A percentile compares a stretch with the other conserved stretches of the same genome.
phyloP scores from a whole-genome alignment of 2,797 vertebrate genomes.

The Myripristis jacobus region DNA sequence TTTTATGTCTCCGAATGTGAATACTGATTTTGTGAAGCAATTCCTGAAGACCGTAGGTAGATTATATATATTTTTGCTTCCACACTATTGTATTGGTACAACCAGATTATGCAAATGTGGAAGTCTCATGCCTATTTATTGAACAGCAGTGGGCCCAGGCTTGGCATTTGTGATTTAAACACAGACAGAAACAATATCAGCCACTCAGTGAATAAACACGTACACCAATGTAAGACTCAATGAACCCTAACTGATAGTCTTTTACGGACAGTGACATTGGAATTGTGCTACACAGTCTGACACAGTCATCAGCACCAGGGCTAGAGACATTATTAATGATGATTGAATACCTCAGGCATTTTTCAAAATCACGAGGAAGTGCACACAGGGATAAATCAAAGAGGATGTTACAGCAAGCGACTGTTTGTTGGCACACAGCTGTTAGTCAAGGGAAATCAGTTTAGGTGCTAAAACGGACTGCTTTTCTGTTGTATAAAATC shows the following conservation, averaged over 20 bases:
- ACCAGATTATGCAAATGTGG: conserved; percentile 32
- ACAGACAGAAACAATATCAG: neutral
- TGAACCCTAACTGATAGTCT: conserved; percentile 38
- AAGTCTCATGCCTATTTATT: conserved; percentile 22
- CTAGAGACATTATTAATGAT: conserved; percentile 70
- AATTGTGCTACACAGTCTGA: conserved; percentile 32
- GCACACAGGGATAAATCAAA: conserved; percentile 76
- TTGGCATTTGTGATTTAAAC: conserved; percentile 20
- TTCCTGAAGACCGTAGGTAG: neutral
- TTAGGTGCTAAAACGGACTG: conserved; percentile 48
- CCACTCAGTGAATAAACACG: conserved; percentile 4
- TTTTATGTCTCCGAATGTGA: conserved; percentile 29
- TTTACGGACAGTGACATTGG: conserved; percentile 43
- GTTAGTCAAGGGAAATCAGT: conserved; percentile 56
- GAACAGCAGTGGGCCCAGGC: neutral
- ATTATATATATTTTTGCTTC: too few species aligned
- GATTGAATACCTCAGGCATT: conserved; percentile 73
- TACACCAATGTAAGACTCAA: conserved; percentile 25
- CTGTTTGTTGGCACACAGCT: conserved; percentile 40
- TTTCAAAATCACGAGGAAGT: conserved; percentile 76
- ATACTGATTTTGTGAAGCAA: conserved; percentile 8
- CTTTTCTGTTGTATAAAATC: conserved; percentile 42
- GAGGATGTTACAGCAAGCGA: conserved; percentile 59
- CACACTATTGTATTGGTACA: too few species aligned
- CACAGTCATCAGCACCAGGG: conserved; percentile 38